Conservation (phyloP, 2,113 vertebrate genomes). For the Erinaceus europaeus region DNA sequence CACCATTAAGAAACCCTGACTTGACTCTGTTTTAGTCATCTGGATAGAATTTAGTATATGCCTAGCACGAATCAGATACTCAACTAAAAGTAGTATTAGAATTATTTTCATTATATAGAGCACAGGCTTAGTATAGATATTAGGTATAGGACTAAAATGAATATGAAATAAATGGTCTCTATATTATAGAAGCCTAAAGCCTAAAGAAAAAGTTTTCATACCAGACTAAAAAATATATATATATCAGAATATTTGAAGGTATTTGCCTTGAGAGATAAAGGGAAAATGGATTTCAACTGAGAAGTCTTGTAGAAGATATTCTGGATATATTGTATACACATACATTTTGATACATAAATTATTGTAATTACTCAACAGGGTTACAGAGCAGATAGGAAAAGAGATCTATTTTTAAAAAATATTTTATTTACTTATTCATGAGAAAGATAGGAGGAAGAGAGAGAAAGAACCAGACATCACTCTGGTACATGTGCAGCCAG, state of each 20-base stretch:
- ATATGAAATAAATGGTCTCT: not conserved
- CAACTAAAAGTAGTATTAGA: not conserved
- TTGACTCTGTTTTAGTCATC: not conserved
- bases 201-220: constrained; percentile 8
- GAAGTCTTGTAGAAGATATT: not conserved
- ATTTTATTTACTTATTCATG: no score
- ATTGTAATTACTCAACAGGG: not conserved
- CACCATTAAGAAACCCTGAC: not conserved
- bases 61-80: not conserved
- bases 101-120: not conserved
- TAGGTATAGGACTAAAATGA: not conserved
- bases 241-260: not conserved
- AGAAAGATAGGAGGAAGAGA: no score
- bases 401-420: no score
- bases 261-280: not conserved
- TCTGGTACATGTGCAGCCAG: no score
- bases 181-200: not conserved
- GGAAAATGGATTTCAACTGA: not conserved
- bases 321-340: not conserved
- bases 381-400: not conserved
- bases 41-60: not conserved
- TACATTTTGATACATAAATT: not conserved
- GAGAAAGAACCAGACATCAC: no score
- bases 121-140: not conserved
- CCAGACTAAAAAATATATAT: not conserved